These are phyloP conservation scores for Escarpia spicata DNA, from an alignment of 2,888 invertebrate genomes.

Conservation along the genomic window DNA sequence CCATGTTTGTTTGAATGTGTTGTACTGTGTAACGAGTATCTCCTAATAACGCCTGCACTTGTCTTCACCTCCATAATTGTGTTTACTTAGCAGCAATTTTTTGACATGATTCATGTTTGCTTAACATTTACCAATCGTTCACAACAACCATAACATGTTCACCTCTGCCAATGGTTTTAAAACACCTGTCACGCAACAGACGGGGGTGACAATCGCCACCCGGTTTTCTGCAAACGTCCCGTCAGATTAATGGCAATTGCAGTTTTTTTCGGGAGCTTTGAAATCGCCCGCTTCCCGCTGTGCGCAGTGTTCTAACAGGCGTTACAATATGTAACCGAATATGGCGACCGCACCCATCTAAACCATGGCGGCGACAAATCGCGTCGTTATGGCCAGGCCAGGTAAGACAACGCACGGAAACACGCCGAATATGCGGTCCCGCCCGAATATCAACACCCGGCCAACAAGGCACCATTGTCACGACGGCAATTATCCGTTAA, in stretches of 20 bases:
- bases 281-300: conserved; percentile 2
- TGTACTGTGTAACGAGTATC: too few relatives aligned
- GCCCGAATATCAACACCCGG: neutral
- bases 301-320: neutral
- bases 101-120: too few relatives aligned
- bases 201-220: neutral
- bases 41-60: too few relatives aligned
- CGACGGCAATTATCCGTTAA: conserved; percentile 16
- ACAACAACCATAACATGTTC: neutral
- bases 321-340: neutral
- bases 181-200: neutral
- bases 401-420: neutral
- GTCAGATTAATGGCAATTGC: neutral
- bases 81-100: too few relatives aligned
- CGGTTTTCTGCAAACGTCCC: too few relatives aligned
- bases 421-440: neutral
- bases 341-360: neutral
- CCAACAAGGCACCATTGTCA: neutral
- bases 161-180: neutral
- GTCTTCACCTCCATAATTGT: too few relatives aligned
- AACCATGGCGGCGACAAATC: neutral
- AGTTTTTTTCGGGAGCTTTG: neutral
- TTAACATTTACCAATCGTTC: neutral
- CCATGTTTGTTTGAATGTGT: too few relatives aligned
- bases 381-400: neutral